Evolutionary conservation across 2,888 invertebrate species (phyloP), one percentile per base, ranked within the genome.

Genomic region (Ashinkailepas kermadecensis): DNA sequence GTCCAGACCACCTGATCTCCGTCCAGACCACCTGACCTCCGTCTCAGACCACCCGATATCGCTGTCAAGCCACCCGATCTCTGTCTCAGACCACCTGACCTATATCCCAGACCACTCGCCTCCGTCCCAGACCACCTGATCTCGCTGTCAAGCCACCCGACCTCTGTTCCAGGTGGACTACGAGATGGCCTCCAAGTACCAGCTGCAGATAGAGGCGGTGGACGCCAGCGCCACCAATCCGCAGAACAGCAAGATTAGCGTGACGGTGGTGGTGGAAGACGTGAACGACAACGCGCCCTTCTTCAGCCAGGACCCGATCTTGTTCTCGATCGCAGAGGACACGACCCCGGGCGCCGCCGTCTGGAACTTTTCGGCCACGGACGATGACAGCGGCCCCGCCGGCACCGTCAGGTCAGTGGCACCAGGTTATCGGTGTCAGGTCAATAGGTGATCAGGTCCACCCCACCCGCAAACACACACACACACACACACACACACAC

Each of bases 181-280:
- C 86, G 97, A 97, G 88, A 90, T 92, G 79, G 93, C 95, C 85
- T 91, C 95, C 78, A 94, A 95, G 86, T 96, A 95, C 86, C 91
- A 93, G 81, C 88, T 98, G 82, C 95, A 95, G 90, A 94, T 97
- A 9, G 91, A 95, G 85, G 97, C 96, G 0, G 87, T 96, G 84
- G 96, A 97, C 87, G 95, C 94, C 58, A 94, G 94, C 81, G 93
- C 95, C 7, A 92, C 93, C 83, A 95, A 96, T 87, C 96, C 96
- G 0, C 95, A 95, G 88, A 96, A 95, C 86, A 95, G 95, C 86
- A 83, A 86, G 21, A 87, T 89, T 70, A 88, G 86, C 78, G 87
- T 98, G 2, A 93, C 93, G 86, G 94, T 98, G 81, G 92, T 94
- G 86, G 92, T 98, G 65, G 90, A 93, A 64, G 97, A 97, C 87